A percentile compares a stretch with the other conserved stretches of the same genome.
These are phyloP conservation scores for Romanogobio albipinnatus DNA, from an alignment of 2,113 vertebrate genomes.

Conservation along the genomic window DNA sequence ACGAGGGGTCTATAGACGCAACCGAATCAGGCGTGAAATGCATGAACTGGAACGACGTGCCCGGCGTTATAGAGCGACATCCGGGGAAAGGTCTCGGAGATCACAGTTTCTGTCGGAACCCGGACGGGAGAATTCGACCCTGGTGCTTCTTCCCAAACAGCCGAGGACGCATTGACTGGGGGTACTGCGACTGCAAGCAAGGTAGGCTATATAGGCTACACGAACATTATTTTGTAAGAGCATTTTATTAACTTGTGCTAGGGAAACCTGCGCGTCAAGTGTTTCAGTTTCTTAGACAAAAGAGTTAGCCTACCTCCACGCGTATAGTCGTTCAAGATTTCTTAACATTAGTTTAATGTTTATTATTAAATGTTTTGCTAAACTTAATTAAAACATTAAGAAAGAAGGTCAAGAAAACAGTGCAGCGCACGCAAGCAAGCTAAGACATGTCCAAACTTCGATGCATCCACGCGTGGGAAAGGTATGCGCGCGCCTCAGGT, in stretches of 20 bases:
- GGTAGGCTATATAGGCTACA: slow-evolving; percentile 75
- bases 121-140: slow-evolving; percentile 80
- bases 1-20: slow-evolving; percentile 76
- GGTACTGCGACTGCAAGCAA: slow-evolving; percentile 84
- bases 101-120: slow-evolving; percentile 83
- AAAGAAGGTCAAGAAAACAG: background rate
- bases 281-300: background rate
- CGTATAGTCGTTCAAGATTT: background rate
- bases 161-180: slow-evolving; percentile 81
- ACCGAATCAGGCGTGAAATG: slow-evolving; percentile 82
- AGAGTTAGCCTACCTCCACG: background rate
- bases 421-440: slow-evolving; percentile 5
- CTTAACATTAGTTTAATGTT: background rate
- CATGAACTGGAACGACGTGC: slow-evolving; percentile 82
- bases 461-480: slow-evolving; percentile 26
- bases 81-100: slow-evolving; percentile 76
- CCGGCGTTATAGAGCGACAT: slow-evolving; percentile 74
- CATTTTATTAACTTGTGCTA: background rate
- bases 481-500: slow-evolving; percentile 22
- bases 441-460: slow-evolving; percentile 15
- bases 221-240: background rate
- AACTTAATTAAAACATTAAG: background rate
- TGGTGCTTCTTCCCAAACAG: slow-evolving; percentile 82
- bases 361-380: background rate
- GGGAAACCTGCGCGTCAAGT: background rate